Evolutionary conservation across 2,113 vertebrate genomes (phyloP).

Genomic region (Carassius gibelio): DNA sequence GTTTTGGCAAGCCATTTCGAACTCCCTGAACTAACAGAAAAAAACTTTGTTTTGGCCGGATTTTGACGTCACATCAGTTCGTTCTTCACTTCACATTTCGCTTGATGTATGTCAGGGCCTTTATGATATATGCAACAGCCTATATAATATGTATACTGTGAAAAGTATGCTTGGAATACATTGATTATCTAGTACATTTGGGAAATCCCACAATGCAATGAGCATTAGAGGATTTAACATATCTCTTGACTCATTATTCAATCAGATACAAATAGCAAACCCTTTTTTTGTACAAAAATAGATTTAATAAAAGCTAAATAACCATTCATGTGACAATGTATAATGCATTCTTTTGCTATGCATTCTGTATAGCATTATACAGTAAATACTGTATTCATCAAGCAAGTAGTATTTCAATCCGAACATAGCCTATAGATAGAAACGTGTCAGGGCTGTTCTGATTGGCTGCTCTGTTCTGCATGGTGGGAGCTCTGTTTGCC

Average conservation of each 20-base stretch:
- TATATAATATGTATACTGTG: not conserved
- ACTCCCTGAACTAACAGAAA: too few relatives aligned
- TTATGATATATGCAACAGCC: not conserved
- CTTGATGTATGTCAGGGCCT: too few relatives aligned
- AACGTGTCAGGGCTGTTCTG: not conserved
- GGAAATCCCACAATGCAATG: not conserved
- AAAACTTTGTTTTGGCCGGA: too few relatives aligned
- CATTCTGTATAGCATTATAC: not conserved
- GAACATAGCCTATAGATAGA: slow-evolving; percentile 7
- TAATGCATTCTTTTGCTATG: not conserved
- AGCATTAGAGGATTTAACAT: not conserved
- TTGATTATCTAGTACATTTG: not conserved
- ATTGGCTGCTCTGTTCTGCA: slow-evolving; percentile 66
- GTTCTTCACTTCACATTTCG: too few relatives aligned
- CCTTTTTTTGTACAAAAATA: too few relatives aligned
- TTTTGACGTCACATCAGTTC: too few relatives aligned
- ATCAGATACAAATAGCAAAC: not conserved
- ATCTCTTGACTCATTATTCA: not conserved
- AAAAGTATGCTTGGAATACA: not conserved
- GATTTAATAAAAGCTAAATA: too few relatives aligned
- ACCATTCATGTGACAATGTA: not conserved
- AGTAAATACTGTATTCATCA: not conserved
- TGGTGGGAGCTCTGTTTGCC: slow-evolving; percentile 68
- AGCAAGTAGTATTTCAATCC: not conserved
- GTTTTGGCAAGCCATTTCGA: too few relatives aligned